A percentile compares a stretch with the other conserved stretches of the same genome.
Conservation (phyloP, 2,888 invertebrate genomes). For the Hololepta plana region DNA sequence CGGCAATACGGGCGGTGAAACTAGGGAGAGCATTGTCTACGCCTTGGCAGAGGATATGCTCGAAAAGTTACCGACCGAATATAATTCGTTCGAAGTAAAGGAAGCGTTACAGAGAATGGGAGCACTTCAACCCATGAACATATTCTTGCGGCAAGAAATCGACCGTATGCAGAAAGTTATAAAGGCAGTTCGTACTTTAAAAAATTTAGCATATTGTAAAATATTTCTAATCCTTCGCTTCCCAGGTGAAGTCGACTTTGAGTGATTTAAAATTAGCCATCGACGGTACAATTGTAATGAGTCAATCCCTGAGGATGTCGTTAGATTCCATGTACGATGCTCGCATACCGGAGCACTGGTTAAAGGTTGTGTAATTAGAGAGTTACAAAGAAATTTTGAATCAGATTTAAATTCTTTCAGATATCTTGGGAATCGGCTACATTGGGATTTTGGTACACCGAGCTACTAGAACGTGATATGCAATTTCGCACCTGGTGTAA, state of each 20-base stretch:
- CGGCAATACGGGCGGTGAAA: constrained; percentile 77
- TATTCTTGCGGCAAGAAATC: constrained; percentile 69
- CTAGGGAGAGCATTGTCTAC: constrained; percentile 82
- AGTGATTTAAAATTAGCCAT: constrained; percentile 85
- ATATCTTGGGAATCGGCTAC: constrained; percentile 97
- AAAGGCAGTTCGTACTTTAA: constrained; percentile 31
- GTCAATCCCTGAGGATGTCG: constrained; percentile 69
- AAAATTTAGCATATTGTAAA: not conserved
- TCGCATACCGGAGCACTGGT: constrained; percentile 80
- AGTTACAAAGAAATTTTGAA: constrained; percentile 1
- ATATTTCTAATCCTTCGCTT: too few species aligned
- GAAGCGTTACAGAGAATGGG: constrained; percentile 86
- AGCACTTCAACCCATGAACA: constrained; percentile 85
- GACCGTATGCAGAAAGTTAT: constrained; percentile 81
- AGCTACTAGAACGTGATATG: constrained; percentile 74
- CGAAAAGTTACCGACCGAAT: constrained; percentile 66
- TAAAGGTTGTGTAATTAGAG: constrained; percentile 34
- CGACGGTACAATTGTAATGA: constrained; percentile 96
- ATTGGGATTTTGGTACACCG: constrained; percentile 97
- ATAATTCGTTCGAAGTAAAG: constrained; percentile 75
- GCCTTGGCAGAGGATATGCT: constrained; percentile 87
- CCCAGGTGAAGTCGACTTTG: constrained; percentile 54
- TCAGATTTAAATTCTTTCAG: constrained; percentile 26
- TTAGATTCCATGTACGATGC: constrained; percentile 96
- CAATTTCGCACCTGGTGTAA: constrained; percentile 78